phyloP scores from a whole-genome alignment of 2,888 invertebrate species.

The Drosophila greeni region DNA sequence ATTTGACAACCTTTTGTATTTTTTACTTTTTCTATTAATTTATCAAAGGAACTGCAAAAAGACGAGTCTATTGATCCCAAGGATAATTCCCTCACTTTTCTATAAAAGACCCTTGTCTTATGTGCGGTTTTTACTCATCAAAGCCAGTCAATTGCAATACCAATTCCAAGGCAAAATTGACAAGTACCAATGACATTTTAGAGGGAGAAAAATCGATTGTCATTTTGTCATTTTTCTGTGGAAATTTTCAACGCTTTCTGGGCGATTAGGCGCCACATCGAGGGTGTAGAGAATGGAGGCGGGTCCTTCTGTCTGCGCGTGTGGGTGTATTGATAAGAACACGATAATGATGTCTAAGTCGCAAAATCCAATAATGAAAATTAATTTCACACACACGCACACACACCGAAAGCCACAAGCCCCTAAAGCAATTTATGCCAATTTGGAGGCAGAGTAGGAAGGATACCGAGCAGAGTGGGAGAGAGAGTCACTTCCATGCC shows the following conservation, averaged over 20 bases:
- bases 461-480: slow-evolving; percentile 25
- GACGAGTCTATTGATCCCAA: neutral
- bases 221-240: slow-evolving; percentile 36
- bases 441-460: slow-evolving; percentile 44
- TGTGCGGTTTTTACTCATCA: slow-evolving; percentile 6
- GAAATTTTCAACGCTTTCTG: slow-evolving; percentile 55
- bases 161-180: slow-evolving; percentile 4
- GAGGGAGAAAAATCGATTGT: slow-evolving; percentile 62
- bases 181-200: slow-evolving; percentile 25
- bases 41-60: neutral
- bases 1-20: neutral
- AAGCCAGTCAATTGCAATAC: slow-evolving; percentile 1
- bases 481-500: slow-evolving; percentile 54
- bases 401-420: slow-evolving; percentile 39
- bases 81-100: neutral
- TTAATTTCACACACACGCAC: slow-evolving; percentile 56
- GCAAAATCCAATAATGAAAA: slow-evolving; percentile 72
- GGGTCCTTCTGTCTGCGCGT: slow-evolving; percentile 15
- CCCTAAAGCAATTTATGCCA: slow-evolving; percentile 73
- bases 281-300: slow-evolving; percentile 17
- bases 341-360: slow-evolving; percentile 74
- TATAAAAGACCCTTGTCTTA: slow-evolving; percentile 1
- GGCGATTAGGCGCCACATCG: slow-evolving; percentile 63
- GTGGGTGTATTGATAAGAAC: slow-evolving; percentile 64
- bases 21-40: slow-evolving; percentile 2